Evolutionary conservation across 2,888 invertebrate species (phyloP).

Genomic region (Erpobdella octoculata): DNA sequence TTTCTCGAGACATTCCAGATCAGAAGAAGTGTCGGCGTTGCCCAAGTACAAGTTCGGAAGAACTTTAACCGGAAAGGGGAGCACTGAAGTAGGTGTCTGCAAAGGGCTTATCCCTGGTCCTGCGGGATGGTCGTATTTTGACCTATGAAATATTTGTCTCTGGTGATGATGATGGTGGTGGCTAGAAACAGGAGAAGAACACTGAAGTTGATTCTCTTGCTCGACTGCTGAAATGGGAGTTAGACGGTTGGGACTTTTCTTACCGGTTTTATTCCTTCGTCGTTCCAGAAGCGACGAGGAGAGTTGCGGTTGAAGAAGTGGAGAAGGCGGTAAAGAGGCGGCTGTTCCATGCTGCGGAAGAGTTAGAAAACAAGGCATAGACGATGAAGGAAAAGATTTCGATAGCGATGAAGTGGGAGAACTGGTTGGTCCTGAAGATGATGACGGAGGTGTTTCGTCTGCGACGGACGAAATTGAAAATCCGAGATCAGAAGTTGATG

Average conservation of each 20-base stretch:
- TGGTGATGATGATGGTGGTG: no score
- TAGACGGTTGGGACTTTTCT: background rate
- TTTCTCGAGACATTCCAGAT: constrained; percentile 76
- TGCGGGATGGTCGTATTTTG: background rate
- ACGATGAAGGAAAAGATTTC: background rate
- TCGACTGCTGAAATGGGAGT: no score
- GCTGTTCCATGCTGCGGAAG: background rate
- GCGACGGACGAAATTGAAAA: no score
- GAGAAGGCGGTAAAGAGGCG: background rate
- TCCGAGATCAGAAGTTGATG: no score
- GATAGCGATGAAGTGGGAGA: background rate
- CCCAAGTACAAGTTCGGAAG: constrained; percentile 86
- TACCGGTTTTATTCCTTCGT: background rate
- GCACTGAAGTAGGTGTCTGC: constrained; percentile 39
- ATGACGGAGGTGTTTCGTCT: no score
- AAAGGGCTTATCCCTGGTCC: constrained; percentile 30
- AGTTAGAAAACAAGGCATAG: background rate
- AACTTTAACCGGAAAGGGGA: constrained; percentile 79
- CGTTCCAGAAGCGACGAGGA: background rate
- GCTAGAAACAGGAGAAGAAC: no score
- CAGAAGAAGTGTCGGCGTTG: constrained; percentile 85
- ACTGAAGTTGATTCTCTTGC: no score
- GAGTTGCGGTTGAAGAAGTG: background rate
- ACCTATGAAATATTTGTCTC: background rate
- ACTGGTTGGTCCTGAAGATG: no score